Evolutionary conservation across 2,113 vertebrate genomes (phyloP).

Genomic region (Anoura caudifer): DNA sequence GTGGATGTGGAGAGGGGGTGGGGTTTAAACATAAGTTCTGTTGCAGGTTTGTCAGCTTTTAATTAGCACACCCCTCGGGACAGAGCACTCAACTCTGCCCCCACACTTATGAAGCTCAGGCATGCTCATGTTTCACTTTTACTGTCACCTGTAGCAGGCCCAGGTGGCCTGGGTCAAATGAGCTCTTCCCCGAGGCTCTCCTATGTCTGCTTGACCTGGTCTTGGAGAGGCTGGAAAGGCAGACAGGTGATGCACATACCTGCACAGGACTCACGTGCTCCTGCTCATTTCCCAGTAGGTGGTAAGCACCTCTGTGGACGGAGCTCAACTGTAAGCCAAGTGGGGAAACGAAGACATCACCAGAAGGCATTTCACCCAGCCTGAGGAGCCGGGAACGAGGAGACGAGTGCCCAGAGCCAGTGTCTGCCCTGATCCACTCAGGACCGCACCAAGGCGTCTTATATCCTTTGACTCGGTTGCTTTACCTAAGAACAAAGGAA

Average conservation of each 20-base stretch:
- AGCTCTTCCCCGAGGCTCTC: constrained; percentile 27
- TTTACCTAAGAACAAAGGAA: background rate
- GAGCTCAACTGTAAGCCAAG: background rate
- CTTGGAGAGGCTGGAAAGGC: background rate
- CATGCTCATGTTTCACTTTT: background rate
- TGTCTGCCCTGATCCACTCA: background rate
- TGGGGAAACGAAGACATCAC: background rate
- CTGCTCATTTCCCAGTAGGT: rapidly evolving
- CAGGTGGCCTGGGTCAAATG: background rate
- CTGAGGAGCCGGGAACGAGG: rapidly evolving
- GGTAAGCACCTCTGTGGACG: background rate
- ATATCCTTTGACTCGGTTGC: background rate
- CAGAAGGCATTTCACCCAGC: background rate
- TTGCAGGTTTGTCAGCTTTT: background rate
- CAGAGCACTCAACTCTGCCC: background rate
- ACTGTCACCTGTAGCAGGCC: constrained; percentile 45
- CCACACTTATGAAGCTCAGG: background rate
- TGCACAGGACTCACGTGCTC: background rate
- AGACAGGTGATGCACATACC: background rate
- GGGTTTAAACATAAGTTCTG: background rate
- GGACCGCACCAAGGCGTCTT: background rate
- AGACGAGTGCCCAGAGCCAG: background rate
- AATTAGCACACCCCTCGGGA: background rate
- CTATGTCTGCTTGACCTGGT: constrained; percentile 24
- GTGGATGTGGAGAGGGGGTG: rapidly evolving